Base-by-base conservation (phyloP, 1,140 invertebrate genomes). In the Drosophila albomicans region DNA sequence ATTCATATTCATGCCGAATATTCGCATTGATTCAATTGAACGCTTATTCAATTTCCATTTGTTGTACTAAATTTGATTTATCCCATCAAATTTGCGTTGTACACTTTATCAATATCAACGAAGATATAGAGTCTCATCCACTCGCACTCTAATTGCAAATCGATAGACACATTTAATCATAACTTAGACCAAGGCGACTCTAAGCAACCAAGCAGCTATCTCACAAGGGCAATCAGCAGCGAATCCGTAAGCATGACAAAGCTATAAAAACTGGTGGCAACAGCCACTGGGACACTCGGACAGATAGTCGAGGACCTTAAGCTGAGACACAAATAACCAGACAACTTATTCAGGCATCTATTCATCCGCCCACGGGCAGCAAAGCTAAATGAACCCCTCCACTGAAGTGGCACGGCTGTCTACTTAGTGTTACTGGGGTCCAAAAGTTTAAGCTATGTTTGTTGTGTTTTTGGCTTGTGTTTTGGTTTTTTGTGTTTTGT, bases 161-260 rank as follows among this genome's bases (percentile, higher is more conserved):
- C 75, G 87, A 87, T 88, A 88, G 61, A 71, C 56, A 75, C 84
- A 80, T 87, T 87, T 61, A 72, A 78, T 76, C 66, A 65, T 75
- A 75, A 69, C 68, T 71, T 58, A 78, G 32, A 59, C 6, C 7
- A 35, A 15, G n/a, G n/a, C 41, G 13, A 66, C 59, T 69, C 62
- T 43, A 13, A 13, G 41, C 75, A 51, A 68, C 46, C 65, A 72
- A 65, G 78, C 25, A 72, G 79, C 76, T 82, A 87, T 87, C 84
- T 54, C 58, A 65, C 71, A 69, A 69, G 74, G 79, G 80, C 82
- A 87, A 87, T 87, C 84, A 89, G 80, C 73, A 89, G 76, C 81
- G 85, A 89, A 89, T 89, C 85, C 85, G 79, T 85, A 81, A 89
- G 85, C 75, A 89, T 81, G 85, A 89, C 78, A 89, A 68, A 85